Conservation (phyloP, 2,888 invertebrate genomes). For the Norana najaformis region DNA sequence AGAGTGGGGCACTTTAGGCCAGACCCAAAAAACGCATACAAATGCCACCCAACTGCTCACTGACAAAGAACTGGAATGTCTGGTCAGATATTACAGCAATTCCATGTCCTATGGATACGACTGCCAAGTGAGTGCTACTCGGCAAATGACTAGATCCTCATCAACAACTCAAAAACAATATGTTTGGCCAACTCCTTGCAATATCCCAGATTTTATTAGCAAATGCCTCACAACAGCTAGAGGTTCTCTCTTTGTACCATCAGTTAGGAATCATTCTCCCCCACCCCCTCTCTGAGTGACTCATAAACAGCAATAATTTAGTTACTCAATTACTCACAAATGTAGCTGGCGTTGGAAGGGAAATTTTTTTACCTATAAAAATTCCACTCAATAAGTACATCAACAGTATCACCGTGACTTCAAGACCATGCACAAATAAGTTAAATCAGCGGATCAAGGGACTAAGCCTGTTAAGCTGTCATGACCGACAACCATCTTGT, state of each 20-base stretch:
- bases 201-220: not conserved
- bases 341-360: not conserved
- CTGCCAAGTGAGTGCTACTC: not conserved
- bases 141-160: not conserved
- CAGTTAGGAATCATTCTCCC: not conserved
- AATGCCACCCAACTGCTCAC: not conserved
- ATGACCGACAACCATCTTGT: not conserved
- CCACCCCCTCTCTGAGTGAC: no score
- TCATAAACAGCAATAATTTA: not conserved
- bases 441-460: not conserved
- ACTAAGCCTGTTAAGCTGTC: not conserved
- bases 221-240: not conserved
- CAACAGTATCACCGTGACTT: slow-evolving; percentile 5
- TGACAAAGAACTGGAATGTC: not conserved
- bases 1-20: not conserved
- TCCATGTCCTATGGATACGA: not conserved
- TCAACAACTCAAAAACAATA: not conserved
- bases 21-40: not conserved
- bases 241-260: not conserved
- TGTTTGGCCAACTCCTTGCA: not conserved
- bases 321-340: not conserved
- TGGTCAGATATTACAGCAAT: not conserved
- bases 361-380: not conserved
- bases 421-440: not conserved
- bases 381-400: not conserved